phyloP scores from a whole-genome alignment of 1,140 invertebrate genomes.

The Doryteuthis pealeii region DNA sequence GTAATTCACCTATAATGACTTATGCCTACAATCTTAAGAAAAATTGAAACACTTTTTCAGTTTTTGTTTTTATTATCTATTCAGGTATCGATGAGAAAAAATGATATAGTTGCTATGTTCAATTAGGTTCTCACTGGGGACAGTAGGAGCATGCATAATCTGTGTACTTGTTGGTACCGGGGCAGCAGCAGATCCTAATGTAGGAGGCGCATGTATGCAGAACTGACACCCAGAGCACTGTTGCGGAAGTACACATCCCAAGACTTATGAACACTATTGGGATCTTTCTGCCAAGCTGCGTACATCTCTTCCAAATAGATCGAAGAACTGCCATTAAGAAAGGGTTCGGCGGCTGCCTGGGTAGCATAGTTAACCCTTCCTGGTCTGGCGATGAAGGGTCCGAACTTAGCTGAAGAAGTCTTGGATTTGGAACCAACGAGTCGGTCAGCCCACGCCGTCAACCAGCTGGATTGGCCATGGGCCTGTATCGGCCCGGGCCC shows the following conservation, averaged over 20 bases:
- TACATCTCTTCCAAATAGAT: constrained; percentile 98
- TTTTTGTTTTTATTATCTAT: too few relatives aligned
- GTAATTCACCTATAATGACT: too few relatives aligned
- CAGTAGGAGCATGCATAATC: constrained; percentile 60
- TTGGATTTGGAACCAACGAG: not conserved
- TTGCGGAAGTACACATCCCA: constrained; percentile 98
- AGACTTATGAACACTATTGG: constrained; percentile 94
- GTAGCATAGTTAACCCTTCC: constrained; percentile 27
- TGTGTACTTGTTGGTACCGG: constrained; percentile 48
- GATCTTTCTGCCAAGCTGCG: constrained; percentile 92
- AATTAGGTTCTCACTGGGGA: constrained; percentile 78
- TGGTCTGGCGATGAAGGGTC: constrained; percentile 17
- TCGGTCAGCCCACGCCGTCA: too few relatives aligned
- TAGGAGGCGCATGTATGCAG: constrained; percentile 86
- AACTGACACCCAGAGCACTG: constrained; percentile 74
- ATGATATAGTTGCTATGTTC: too few relatives aligned
- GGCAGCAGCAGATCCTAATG: constrained; percentile 71
- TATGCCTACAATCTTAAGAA: too few relatives aligned
- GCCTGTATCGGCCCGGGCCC: constrained; percentile 15
- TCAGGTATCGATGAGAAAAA: too few relatives aligned
- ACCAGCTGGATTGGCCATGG: constrained; percentile 21
- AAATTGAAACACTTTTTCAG: too few relatives aligned
- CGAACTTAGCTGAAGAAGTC: constrained; percentile 19
- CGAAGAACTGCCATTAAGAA: constrained; percentile 74
- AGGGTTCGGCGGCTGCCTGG: constrained; percentile 57